A percentile compares a stretch with the other conserved stretches of the same genome.
Conservation (phyloP, 2,888 invertebrate genomes). For the Drosophila peninsularis region DNA sequence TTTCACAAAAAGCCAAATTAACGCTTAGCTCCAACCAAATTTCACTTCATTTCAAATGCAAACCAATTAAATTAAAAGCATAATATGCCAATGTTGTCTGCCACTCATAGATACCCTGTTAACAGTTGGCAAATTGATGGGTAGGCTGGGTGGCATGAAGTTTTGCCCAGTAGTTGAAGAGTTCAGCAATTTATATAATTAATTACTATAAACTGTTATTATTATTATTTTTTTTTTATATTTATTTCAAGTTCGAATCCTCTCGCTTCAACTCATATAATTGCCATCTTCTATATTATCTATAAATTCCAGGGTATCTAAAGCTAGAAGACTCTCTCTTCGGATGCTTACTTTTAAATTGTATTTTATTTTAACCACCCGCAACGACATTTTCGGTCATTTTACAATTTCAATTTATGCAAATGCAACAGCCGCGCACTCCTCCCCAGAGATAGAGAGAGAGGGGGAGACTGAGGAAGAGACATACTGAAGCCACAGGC, state of each 20-base stretch:
- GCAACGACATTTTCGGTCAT: constrained; percentile 35
- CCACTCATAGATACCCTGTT: constrained; percentile 38
- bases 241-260: too few relatives aligned
- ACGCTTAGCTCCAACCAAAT: constrained; percentile 23
- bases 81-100: constrained; percentile 36
- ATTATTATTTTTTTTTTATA: too few relatives aligned
- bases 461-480: not conserved
- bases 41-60: constrained; percentile 53
- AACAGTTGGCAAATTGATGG: too few relatives aligned
- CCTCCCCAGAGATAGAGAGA: constrained; percentile 5
- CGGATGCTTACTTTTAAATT: constrained; percentile 3
- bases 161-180: too few relatives aligned
- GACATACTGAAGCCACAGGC: constrained; percentile 41
- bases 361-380: constrained; percentile 17
- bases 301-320: constrained; percentile 3
- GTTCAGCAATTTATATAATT: too few relatives aligned
- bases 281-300: not conserved
- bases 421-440: constrained; percentile 61
- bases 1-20: constrained; percentile 21
- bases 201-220: not conserved
- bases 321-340: too few relatives aligned
- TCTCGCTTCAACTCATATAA: not conserved
- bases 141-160: not conserved
- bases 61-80: constrained; percentile 63
- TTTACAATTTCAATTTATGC: constrained; percentile 69